These are phyloP conservation scores for Amphimallon solstitiale DNA, from an alignment of 2,888 invertebrate species.

Conservation along the genomic window DNA sequence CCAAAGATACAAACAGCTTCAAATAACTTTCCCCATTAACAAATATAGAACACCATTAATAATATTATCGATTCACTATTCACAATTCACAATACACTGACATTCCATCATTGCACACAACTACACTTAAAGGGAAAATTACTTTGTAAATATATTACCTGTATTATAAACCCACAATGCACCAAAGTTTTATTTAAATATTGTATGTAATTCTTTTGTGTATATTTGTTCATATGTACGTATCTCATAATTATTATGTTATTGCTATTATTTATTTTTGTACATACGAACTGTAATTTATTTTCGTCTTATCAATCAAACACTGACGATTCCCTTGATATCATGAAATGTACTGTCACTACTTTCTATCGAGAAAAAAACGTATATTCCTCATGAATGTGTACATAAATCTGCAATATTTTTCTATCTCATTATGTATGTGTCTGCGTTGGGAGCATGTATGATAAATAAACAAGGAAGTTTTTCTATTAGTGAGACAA, in stretches of 20 bases:
- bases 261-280: constrained; percentile 31
- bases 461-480: not conserved
- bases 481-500: not conserved
- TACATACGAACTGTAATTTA: constrained; percentile 6
- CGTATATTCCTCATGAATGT: constrained; percentile 9
- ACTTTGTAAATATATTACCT: not conserved
- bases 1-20: too few relatives aligned
- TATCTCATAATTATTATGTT: not conserved
- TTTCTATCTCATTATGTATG: constrained; percentile 18
- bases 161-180: not conserved
- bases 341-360: constrained; percentile 3
- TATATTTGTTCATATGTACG: constrained; percentile 14
- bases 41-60: too few relatives aligned
- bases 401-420: constrained; percentile 26
- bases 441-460: not conserved
- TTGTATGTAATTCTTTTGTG: not conserved
- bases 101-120: too few relatives aligned
- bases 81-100: too few relatives aligned
- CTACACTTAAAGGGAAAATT: not conserved
- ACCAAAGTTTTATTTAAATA: not conserved
- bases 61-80: too few relatives aligned
- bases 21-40: too few relatives aligned
- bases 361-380: constrained; percentile 14
- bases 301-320: not conserved
- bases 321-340: constrained; percentile 15